phyloP scores from a whole-genome alignment of 2,797 vertebrate species.

The Lepilemur septentrionalis region DNA sequence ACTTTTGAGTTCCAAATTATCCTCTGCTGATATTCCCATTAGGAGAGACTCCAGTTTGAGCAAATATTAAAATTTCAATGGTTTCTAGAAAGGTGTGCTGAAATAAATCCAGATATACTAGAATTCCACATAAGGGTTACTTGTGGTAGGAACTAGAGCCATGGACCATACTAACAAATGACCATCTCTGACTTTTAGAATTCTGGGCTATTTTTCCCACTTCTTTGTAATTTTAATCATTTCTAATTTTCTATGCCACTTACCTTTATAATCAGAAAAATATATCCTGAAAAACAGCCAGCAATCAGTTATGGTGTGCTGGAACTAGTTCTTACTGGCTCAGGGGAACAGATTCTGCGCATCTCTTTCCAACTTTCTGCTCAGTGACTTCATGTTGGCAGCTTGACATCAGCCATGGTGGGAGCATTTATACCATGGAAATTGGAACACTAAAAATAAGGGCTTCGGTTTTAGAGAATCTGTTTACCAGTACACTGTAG shows the following conservation, averaged over 20 bases:
- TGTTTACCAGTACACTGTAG: background rate
- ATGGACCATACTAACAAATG: background rate
- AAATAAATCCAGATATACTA: slow-evolving; percentile 29
- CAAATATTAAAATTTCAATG: background rate
- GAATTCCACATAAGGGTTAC: background rate
- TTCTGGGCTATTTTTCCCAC: background rate
- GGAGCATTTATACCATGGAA: background rate
- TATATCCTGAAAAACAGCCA: background rate
- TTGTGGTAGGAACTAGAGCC: background rate
- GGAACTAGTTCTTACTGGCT: background rate
- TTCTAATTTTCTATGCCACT: slow-evolving; percentile 1
- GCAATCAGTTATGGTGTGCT: background rate
- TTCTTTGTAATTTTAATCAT: background rate
- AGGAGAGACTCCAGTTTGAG: background rate
- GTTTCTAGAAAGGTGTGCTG: background rate
- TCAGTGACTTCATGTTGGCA: background rate
- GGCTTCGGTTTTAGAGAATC: background rate
- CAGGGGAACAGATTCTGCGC: background rate
- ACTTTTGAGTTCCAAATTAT: slow-evolving; percentile 2
- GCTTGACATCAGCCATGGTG: background rate
- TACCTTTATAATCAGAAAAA: background rate
- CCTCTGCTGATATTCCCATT: background rate
- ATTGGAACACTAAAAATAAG: background rate
- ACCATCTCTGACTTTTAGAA: background rate
- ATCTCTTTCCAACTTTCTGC: background rate